Conservation (phyloP, 2,113 vertebrate species). For the Macrotus californicus region DNA sequence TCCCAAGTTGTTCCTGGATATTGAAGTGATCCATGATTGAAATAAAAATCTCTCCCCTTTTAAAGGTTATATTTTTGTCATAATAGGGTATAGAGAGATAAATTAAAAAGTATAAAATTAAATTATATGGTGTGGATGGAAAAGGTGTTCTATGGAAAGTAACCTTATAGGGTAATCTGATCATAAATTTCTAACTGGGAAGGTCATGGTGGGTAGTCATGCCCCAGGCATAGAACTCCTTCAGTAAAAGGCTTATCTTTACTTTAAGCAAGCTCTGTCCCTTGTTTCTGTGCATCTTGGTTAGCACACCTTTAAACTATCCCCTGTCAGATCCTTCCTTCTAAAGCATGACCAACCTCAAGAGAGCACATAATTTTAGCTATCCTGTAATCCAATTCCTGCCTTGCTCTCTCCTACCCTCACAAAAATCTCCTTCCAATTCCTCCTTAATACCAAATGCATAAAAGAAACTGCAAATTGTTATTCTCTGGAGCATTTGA, state of each 20-base stretch:
- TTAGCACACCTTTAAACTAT: neutral
- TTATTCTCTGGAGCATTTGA: neutral
- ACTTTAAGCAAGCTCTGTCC: neutral
- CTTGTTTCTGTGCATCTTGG: neutral
- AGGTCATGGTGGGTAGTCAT: neutral
- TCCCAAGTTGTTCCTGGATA: neutral
- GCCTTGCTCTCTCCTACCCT: neutral
- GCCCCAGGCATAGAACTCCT: neutral
- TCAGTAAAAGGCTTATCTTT: neutral
- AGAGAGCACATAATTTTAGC: neutral
- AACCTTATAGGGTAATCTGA: neutral
- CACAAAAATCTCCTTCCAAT: neutral
- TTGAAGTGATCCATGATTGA: neutral
- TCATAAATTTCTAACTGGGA: neutral
- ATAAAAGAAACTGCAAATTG: neutral
- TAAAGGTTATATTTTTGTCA: neutral
- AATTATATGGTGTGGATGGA: neutral
- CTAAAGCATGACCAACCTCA: neutral
- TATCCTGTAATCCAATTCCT: neutral
- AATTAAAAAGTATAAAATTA: neutral
- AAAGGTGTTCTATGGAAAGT: neutral
- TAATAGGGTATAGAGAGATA: neutral
- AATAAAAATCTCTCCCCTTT: neutral
- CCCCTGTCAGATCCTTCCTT: neutral
- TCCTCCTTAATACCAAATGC: neutral